phyloP scores from a whole-genome alignment of 2,113 vertebrate species.

The Brachyhypopomus occidentalis region DNA sequence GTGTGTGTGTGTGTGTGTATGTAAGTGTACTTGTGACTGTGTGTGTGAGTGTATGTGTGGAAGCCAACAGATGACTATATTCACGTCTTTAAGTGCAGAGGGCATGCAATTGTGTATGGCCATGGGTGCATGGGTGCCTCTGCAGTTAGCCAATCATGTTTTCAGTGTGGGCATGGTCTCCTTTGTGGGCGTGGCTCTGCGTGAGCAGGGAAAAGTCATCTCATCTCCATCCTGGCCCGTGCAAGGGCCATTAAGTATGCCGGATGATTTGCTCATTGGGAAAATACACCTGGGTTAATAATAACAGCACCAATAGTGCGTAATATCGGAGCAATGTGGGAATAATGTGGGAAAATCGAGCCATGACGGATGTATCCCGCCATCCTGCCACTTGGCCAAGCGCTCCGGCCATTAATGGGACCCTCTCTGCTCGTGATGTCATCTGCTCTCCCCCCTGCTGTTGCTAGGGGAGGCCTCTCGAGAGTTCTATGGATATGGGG shows the following conservation, averaged over 20 bases:
- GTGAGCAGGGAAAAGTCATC: slow-evolving; percentile 6
- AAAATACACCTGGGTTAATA: slow-evolving; percentile 53
- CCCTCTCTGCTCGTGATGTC: slow-evolving; percentile 51
- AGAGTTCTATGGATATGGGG: slow-evolving; percentile 32
- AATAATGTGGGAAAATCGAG: slow-evolving; percentile 54
- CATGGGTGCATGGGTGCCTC: background rate
- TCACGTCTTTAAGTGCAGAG: too few relatives aligned
- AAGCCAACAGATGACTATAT: too few relatives aligned
- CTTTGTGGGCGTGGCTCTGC: background rate
- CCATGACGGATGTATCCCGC: slow-evolving; percentile 23
- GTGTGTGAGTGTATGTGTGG: too few relatives aligned
- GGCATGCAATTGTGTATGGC: too few relatives aligned
- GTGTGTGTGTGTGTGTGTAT: too few relatives aligned
- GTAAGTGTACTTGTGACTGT: too few relatives aligned
- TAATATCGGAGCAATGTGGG: slow-evolving; percentile 51
- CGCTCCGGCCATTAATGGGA: slow-evolving; percentile 42
- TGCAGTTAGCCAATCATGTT: background rate
- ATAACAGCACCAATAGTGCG: slow-evolving; percentile 42
- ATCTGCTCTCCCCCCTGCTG: slow-evolving; percentile 31
- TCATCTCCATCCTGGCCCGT: slow-evolving; percentile 24
- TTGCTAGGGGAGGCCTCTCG: slow-evolving; percentile 44
- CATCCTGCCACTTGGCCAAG: background rate
- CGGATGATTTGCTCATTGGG: slow-evolving; percentile 51
- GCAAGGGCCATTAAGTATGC: slow-evolving; percentile 36
- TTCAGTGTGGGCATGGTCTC: slow-evolving; percentile 9